A percentile compares a stretch with the other conserved stretches of the same genome.
Evolutionary conservation across 2,797 vertebrate genomes (phyloP).

Genomic region (Toxotes lorentzi): DNA sequence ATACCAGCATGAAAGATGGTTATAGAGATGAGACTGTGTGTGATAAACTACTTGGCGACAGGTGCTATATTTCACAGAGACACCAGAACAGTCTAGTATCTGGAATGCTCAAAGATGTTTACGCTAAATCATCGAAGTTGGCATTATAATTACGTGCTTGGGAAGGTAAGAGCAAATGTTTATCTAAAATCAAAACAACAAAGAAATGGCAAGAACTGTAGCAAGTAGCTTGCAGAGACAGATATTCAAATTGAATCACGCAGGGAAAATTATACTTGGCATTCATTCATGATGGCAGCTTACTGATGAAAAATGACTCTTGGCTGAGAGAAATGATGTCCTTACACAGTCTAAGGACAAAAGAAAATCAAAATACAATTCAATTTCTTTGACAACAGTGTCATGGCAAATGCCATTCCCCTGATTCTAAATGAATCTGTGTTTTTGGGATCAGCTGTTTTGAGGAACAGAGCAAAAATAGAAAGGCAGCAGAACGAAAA

Average conservation of each 20-base stretch:
- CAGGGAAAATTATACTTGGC: neutral
- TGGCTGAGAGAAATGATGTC: constrained; percentile 17
- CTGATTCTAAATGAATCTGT: constrained; percentile 7
- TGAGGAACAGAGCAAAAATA: neutral
- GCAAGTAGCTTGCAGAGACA: neutral
- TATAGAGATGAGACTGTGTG: constrained; percentile 14
- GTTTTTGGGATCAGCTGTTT: constrained; percentile 36
- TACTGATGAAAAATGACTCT: constrained; percentile 10
- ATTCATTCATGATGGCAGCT: constrained; percentile 6
- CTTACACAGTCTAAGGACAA: constrained; percentile 21
- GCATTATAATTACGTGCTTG: constrained; percentile 17
- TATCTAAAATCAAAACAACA: constrained; percentile 1
- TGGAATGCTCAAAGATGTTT: constrained; percentile 7
- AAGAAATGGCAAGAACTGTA: neutral
- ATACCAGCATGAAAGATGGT: constrained; percentile 10
- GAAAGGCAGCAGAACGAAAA: constrained; percentile 24
- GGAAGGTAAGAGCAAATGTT: constrained; percentile 7
- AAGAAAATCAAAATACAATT: constrained; percentile 20
- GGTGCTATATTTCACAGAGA: constrained; percentile 25
- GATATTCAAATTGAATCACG: constrained; percentile 27
- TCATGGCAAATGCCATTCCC: constrained; percentile 3
- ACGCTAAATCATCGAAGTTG: constrained; percentile 9
- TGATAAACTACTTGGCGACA: constrained; percentile 34
- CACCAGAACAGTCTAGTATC: neutral
- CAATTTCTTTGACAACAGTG: constrained; percentile 20